Percentiles rank a stretch among this genome's conserved stretches.
Conservation (phyloP, 35 echinoderm and acorn worm genomes). For the Apostichopus californicus region DNA sequence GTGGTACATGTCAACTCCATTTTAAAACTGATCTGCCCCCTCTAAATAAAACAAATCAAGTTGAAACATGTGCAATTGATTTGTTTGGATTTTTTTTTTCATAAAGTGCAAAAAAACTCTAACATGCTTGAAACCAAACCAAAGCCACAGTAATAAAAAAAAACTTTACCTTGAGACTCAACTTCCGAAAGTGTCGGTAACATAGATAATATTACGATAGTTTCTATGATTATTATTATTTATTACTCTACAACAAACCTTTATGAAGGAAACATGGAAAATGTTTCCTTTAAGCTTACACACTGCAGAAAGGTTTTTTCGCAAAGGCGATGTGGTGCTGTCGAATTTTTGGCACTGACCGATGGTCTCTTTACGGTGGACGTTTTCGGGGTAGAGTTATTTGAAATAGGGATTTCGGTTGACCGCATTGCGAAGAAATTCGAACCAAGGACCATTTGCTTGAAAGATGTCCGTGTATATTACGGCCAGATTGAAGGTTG, state of each 20-base stretch:
- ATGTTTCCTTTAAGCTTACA: not conserved
- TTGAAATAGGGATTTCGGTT: conserved; percentile 5
- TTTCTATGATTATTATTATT: not conserved
- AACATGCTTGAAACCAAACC: too few relatives aligned
- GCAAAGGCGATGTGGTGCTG: conserved; percentile 27
- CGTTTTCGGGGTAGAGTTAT: conserved; percentile 34
- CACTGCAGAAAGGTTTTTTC: conserved; percentile 29
- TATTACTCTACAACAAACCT: conserved; percentile 29
- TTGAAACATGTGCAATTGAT: too few relatives aligned
- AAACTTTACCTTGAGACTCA: not conserved
- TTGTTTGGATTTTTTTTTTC: too few relatives aligned
- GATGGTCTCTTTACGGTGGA: conserved; percentile 8
- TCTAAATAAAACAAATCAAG: too few relatives aligned
- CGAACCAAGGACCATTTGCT: conserved; percentile 35
- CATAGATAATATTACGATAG: not conserved
- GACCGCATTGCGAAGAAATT: conserved; percentile 21
- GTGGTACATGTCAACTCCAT: too few relatives aligned
- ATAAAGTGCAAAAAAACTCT: too few relatives aligned
- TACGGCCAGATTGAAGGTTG: conserved; percentile 20
- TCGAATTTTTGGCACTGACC: conserved; percentile 23
- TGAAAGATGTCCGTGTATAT: conserved; percentile 35
- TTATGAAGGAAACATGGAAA: conserved; percentile 24
- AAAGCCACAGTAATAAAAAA: not conserved
- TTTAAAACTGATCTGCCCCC: too few relatives aligned
- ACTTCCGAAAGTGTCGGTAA: too few relatives aligned